These are phyloP conservation scores for Prietella phreatophila DNA, from an alignment of 2,113 vertebrate genomes.

Conservation along the genomic window DNA sequence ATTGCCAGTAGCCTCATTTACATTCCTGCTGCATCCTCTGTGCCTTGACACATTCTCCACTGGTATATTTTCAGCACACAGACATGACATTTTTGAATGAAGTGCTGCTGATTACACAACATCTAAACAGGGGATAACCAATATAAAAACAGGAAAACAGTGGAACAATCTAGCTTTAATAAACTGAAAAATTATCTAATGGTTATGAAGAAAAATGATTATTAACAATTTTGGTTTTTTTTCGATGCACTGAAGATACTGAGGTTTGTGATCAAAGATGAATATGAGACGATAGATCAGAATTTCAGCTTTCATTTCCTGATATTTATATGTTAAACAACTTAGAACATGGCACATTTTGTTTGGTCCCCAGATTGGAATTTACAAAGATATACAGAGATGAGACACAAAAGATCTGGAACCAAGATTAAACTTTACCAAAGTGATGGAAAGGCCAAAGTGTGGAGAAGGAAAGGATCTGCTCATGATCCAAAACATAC, in stretches of 20 bases:
- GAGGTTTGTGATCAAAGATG: neutral
- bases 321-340: neutral
- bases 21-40: neutral
- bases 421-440: neutral
- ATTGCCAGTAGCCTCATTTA: conserved; percentile 17
- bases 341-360: neutral
- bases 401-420: too few relatives aligned
- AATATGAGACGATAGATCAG: neutral
- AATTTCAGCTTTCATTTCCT: neutral
- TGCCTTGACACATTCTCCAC: neutral
- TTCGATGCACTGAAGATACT: neutral
- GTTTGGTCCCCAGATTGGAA: too few relatives aligned
- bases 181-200: neutral
- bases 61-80: neutral
- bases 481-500: neutral
- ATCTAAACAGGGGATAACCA: neutral
- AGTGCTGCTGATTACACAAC: neutral
- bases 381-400: too few relatives aligned
- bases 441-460: too few relatives aligned
- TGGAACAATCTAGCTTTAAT: neutral
- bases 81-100: conserved; percentile 9
- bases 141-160: neutral
- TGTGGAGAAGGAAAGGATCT: neutral
- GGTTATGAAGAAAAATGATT: neutral
- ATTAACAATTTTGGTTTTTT: neutral